Conservation (phyloP, 2,888 invertebrate species). For the Diaprepes abbreviatus region DNA sequence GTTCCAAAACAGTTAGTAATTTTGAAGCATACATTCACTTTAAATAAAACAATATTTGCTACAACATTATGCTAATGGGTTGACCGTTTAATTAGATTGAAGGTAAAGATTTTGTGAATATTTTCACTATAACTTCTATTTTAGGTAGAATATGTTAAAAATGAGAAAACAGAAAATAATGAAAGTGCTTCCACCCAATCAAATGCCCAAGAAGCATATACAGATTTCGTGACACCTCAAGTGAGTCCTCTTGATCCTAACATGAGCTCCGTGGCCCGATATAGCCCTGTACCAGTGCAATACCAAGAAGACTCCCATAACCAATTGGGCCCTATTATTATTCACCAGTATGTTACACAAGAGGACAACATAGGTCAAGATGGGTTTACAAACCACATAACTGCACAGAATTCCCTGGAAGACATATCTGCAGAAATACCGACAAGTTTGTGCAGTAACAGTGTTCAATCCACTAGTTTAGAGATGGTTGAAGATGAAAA, state of each 20-base stretch:
- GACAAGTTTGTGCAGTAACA: constrained; percentile 58
- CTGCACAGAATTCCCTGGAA: constrained; percentile 51
- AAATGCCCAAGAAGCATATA: constrained; percentile 49
- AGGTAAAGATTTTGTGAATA: no score
- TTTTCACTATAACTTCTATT: no score
- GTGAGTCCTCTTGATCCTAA: constrained; percentile 68
- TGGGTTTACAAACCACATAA: constrained; percentile 48
- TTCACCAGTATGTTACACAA: constrained; percentile 61
- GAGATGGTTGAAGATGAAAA: constrained; percentile 51
- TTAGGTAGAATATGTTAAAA: constrained; percentile 66
- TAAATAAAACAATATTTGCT: no score
- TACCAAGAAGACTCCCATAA: constrained; percentile 57
- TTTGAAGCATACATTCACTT: no score
- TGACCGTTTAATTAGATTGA: no score
- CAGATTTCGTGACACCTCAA: constrained; percentile 62
- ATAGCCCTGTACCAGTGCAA: constrained; percentile 71
- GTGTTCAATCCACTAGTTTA: constrained; percentile 57
- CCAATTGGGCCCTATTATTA: constrained; percentile 60
- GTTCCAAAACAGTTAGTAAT: no score
- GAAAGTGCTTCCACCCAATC: constrained; percentile 29
- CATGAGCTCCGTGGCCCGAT: constrained; percentile 73
- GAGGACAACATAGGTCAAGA: constrained; percentile 50
- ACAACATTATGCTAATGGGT: no score
- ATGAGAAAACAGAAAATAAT: constrained; percentile 57
- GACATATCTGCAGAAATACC: constrained; percentile 52